Conservation (phyloP, 2,113 vertebrate species). For the Phrynosoma blainvillii region DNA sequence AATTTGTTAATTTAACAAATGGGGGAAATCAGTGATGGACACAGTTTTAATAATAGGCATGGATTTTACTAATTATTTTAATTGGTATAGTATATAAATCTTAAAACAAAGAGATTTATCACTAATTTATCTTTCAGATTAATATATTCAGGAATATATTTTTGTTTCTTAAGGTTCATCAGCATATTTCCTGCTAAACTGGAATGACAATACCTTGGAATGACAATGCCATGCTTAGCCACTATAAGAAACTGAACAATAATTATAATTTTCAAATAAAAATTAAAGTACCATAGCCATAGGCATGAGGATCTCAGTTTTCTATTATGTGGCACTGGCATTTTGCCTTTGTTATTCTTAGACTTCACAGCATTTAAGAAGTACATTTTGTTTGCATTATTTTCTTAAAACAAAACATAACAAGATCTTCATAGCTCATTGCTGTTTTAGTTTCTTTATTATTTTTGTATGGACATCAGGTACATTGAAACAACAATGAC, state of each 20-base stretch:
- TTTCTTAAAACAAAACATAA: not conserved
- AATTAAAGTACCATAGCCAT: conserved; percentile 10
- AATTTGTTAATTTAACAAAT: not conserved
- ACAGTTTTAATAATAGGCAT: conserved; percentile 1
- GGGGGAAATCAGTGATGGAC: not conserved
- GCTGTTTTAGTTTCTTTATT: not conserved
- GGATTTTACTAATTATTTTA: conserved; percentile 16
- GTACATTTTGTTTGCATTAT: not conserved
- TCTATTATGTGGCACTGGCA: not conserved
- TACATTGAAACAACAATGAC: not conserved
- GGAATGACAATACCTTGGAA: conserved; percentile 4
- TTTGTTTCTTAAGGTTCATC: conserved; percentile 17
- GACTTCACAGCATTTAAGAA: not conserved
- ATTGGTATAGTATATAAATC: not conserved
- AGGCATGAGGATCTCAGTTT: not conserved
- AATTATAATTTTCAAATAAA: conserved; percentile 14
- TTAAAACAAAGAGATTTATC: conserved; percentile 7
- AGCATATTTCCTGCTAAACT: conserved; percentile 8
- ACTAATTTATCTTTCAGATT: conserved; percentile 5
- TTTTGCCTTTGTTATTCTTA: not conserved
- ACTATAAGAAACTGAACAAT: conserved; percentile 2
- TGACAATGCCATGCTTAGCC: conserved; percentile 6
- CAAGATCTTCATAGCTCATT: not conserved
- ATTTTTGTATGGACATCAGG: not conserved
- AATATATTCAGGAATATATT: conserved; percentile 6